Conservation (phyloP, 2,888 invertebrate species). For the Drosophila anomalipes region DNA sequence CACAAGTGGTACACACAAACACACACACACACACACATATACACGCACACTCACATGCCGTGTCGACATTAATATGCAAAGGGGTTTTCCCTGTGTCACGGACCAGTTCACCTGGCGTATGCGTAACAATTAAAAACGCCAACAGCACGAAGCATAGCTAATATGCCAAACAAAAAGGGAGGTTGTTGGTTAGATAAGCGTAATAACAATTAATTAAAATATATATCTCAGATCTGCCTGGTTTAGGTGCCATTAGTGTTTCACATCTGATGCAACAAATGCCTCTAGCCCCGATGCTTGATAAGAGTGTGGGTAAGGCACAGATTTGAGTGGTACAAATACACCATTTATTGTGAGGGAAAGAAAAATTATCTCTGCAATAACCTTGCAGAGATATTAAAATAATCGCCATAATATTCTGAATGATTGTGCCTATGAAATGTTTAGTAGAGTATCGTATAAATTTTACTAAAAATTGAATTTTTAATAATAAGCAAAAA, state of each 20-base stretch:
- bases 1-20: conserved; percentile 4
- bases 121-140: conserved; percentile 71
- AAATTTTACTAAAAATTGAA: neutral
- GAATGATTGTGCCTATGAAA: neutral
- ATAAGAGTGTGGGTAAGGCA: conserved; percentile 13
- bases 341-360: conserved; percentile 42
- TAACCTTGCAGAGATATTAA: neutral
- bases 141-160: conserved; percentile 40
- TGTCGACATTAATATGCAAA: conserved; percentile 69
- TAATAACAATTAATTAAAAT: conserved; percentile 78
- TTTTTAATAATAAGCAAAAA: neutral
- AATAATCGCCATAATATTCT: neutral
- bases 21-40: conserved; percentile 6
- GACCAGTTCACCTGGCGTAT: conserved; percentile 62
- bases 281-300: neutral
- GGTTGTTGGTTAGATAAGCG: conserved; percentile 64
- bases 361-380: neutral
- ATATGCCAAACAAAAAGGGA: conserved; percentile 29
- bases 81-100: conserved; percentile 26
- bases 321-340: conserved; percentile 47
- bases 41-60: neutral
- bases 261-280: conserved; percentile 51
- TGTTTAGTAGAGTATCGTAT: neutral
- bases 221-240: conserved; percentile 45
- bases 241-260: conserved; percentile 31